Percentiles rank a stretch among this genome's conserved stretches.
These are phyloP conservation scores for Nothoprocta pentlandii DNA, from an alignment of 2,113 vertebrate species.

Conservation along the genomic window DNA sequence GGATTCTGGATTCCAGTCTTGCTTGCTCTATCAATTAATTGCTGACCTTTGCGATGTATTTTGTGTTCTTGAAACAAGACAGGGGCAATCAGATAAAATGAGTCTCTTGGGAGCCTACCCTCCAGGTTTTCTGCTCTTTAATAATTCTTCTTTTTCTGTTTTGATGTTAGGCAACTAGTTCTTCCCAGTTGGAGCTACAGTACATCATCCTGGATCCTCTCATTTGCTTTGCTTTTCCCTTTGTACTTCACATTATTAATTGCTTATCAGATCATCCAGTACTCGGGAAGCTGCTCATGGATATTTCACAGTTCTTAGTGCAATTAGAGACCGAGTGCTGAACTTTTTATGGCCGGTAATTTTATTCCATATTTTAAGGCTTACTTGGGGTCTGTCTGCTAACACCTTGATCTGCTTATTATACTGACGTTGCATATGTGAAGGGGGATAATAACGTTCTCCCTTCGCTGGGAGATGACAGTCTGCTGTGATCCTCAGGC, in stretches of 20 bases:
- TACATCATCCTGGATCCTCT: constrained; percentile 1
- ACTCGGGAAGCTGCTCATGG: background rate
- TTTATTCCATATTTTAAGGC: rapidly evolving
- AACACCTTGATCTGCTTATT: background rate
- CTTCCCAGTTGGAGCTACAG: constrained; percentile 3
- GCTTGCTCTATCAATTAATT: constrained; percentile 36
- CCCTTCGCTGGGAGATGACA: background rate
- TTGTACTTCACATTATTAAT: background rate
- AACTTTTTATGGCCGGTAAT: background rate
- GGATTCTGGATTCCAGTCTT: background rate
- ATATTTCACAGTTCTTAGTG: background rate
- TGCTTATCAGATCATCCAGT: background rate
- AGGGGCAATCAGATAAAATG: constrained; percentile 39
- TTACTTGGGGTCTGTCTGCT: background rate
- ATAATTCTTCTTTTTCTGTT: background rate
- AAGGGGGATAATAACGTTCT: background rate
- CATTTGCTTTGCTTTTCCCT: constrained; percentile 3
- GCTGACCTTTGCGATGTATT: constrained; percentile 45
- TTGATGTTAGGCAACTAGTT: background rate
- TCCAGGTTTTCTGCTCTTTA: constrained; percentile 29
- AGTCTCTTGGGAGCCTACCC: constrained; percentile 31
- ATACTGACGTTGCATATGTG: background rate
- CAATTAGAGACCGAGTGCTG: background rate
- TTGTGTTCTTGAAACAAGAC: constrained; percentile 46
- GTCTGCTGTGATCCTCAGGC: background rate